phyloP scores from a whole-genome alignment of 2,888 invertebrate species.

The Pheosia gnoma region DNA sequence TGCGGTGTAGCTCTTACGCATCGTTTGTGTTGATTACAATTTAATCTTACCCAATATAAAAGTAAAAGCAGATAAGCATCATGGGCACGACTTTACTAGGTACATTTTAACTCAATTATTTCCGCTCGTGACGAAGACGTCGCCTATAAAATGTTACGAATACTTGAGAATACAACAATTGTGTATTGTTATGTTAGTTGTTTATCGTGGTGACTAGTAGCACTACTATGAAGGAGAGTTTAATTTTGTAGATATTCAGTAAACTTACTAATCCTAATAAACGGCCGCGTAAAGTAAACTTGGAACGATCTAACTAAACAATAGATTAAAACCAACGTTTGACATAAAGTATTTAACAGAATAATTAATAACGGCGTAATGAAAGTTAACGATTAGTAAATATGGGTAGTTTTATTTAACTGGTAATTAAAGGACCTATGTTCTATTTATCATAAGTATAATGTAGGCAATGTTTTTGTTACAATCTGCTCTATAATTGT shows the following conservation, averaged over 20 bases:
- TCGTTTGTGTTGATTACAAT: neutral
- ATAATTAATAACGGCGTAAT: too few species aligned
- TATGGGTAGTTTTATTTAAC: too few species aligned
- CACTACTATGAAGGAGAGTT: too few species aligned
- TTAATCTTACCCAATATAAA: conserved; percentile 13
- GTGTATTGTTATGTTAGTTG: neutral
- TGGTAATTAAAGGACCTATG: too few species aligned
- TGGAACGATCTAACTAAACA: too few species aligned
- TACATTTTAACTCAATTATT: conserved; percentile 45
- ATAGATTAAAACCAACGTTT: too few species aligned
- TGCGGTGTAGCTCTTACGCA: neutral
- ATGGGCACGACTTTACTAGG: conserved; percentile 43
- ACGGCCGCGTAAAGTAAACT: too few species aligned
- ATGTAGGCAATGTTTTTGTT: neutral
- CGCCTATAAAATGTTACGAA: conserved; percentile 23
- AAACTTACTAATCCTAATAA: too few species aligned
- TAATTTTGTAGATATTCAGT: too few species aligned
- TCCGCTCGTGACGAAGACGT: conserved; percentile 45
- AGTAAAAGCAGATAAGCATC: conserved; percentile 42
- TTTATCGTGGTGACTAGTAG: neutral
- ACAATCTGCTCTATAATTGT: neutral
- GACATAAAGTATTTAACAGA: too few species aligned
- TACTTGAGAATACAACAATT: conserved; percentile 15
- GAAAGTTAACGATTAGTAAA: too few species aligned
- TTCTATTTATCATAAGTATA: too few species aligned